Conservation (phyloP, 2,113 vertebrate species). For the Acanthisitta chloris region DNA sequence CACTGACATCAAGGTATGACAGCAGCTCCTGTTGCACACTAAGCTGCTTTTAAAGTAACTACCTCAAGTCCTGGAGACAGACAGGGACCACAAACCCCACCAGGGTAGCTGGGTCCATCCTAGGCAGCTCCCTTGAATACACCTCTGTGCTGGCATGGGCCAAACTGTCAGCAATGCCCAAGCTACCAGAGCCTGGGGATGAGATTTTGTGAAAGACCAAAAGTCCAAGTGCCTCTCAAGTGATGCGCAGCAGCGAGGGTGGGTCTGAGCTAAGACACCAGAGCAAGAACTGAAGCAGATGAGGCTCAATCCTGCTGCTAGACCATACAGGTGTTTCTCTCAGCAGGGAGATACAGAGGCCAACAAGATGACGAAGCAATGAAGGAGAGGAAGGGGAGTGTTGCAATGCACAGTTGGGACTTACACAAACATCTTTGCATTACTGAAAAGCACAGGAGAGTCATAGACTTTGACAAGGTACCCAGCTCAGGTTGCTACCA, state of each 20-base stretch:
- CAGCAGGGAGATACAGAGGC: neutral
- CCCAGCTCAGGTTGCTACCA: neutral
- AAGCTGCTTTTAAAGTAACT: neutral
- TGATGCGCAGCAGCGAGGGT: neutral
- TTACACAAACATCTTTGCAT: rapidly evolving
- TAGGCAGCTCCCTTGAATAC: neutral
- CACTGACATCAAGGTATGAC: neutral
- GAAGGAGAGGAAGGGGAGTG: neutral
- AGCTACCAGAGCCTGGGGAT: neutral
- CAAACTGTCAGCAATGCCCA: neutral
- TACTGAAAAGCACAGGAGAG: neutral
- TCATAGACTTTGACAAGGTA: neutral
- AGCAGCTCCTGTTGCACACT: neutral
- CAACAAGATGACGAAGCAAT: neutral
- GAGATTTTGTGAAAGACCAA: neutral
- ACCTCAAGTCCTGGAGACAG: neutral
- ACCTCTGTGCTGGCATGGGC: rapidly evolving
- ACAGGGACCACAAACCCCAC: neutral
- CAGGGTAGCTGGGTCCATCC: neutral
- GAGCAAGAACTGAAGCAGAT: neutral
- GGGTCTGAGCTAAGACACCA: neutral
- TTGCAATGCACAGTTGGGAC: neutral
- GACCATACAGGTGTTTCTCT: neutral
- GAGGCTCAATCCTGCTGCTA: neutral
- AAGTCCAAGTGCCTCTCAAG: neutral